phyloP scores from a whole-genome alignment of 37 sponge, comb jelly and placozoan genomes.

The Geodia barretti region DNA sequence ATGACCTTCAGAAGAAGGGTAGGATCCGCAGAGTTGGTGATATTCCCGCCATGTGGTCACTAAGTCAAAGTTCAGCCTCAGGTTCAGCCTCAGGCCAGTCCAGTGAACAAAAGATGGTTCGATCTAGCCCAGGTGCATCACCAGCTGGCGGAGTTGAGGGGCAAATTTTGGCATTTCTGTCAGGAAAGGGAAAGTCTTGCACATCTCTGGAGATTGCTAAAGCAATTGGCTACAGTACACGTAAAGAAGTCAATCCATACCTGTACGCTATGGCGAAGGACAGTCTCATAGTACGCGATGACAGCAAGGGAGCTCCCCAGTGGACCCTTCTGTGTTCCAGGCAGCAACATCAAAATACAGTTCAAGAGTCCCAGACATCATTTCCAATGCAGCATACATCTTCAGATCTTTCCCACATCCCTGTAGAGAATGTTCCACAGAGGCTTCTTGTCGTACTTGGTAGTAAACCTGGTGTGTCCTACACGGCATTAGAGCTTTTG shows the following conservation, averaged over 20 bases:
- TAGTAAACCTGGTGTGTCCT: not conserved
- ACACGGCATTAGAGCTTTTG: conserved; percentile 19
- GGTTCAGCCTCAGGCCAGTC: not conserved
- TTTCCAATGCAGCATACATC: not conserved
- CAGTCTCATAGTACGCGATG: conserved; percentile 3
- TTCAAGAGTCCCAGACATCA: not conserved
- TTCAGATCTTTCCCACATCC: conserved; percentile 11
- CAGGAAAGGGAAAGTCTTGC: not conserved
- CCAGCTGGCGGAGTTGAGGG: not conserved
- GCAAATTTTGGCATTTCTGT: conserved; percentile 18
- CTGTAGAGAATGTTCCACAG: conserved; percentile 17
- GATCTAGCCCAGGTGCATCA: not conserved
- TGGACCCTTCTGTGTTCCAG: conserved; percentile 27
- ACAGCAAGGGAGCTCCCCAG: conserved; percentile 23
- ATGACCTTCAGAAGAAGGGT: conserved; percentile 53
- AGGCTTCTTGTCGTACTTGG: conserved; percentile 8
- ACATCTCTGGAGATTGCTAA: conserved; percentile 40
- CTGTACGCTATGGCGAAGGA: conserved; percentile 58
- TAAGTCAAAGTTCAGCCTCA: not conserved
- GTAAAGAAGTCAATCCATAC: conserved; percentile 44
- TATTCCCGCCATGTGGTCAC: conserved; percentile 58
- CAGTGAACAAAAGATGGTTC: not conserved
- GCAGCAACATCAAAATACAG: not conserved
- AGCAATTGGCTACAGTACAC: conserved; percentile 8
- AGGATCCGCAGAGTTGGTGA: conserved; percentile 33